Base-by-base conservation (phyloP, 2,888 invertebrate species). In the Heteromyza rotundicornis region DNA sequence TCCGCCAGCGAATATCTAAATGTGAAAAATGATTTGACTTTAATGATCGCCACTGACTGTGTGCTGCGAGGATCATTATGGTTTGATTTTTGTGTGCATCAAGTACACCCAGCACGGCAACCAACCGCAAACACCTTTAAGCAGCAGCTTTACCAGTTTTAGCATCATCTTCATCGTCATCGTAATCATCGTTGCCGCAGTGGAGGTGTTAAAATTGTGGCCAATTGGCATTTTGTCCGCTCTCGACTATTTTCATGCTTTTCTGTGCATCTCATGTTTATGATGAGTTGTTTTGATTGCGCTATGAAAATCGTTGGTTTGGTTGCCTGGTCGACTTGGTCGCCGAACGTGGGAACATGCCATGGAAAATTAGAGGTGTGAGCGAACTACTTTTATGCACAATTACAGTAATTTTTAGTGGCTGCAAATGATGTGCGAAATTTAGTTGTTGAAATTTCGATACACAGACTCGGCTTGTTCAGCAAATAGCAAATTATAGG, bases 11-110 rank as follows among this genome's bases (percentile, higher is more conserved):
- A 53, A 16, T 23, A 16, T 35, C 20, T 73, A 77, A 76, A 79
- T 79, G 78, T 78, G 80, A 79, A 79, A 80, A 80, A 80, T 79
- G 75, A 79, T 80, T 79, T 78, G 79, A 79, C 80, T 80, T 78
- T 80, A 80, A 80, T 79, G 76, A 75, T 68, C 72, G 80, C 79
- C 79, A 79, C 80, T 71, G 80, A 79, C 72, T 71, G 78, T 53
- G 16, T 14, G 49, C 20, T 40, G 40, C 47, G n/a, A 44, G 12
- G 40, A 10, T n/a, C 40, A 40, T 40, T 40, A 40, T 40, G 40
- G 40, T 40, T 40, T 40, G 40, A 40, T 40, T 40, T n/a, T n/a
- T 40, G 40, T 3, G 40, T 40, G 3, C 14, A 40, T 3, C 40
- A 10, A 40, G 12, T 10, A n/a, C 40, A 10, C 14, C 55, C 52